These are phyloP conservation scores for Malaclemys terrapin DNA, from an alignment of 2,113 vertebrate genomes.

Conservation along the genomic window DNA sequence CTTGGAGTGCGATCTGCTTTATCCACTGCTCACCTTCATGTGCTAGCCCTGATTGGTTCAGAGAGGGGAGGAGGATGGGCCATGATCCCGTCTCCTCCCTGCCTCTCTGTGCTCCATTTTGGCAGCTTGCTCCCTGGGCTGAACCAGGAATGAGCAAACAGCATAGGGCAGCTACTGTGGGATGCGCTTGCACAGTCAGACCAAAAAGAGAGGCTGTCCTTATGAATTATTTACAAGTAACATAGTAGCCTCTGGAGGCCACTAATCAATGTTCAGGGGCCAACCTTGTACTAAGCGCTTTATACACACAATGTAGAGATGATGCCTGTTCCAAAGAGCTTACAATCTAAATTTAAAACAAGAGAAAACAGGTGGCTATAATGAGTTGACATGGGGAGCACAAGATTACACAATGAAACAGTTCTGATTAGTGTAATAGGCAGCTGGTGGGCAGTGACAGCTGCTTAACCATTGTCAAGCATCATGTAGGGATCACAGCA, in stretches of 20 bases:
- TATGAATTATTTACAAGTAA: not conserved
- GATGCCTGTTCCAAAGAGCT: not conserved
- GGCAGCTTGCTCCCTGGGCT: accelerated
- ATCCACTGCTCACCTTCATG: not conserved
- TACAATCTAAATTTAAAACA: not conserved
- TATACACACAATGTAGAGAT: accelerated
- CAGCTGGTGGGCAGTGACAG: not conserved
- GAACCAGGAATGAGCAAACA: too few relatives aligned
- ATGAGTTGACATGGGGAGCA: not conserved
- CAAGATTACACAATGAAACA: accelerated
- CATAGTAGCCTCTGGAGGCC: not conserved
- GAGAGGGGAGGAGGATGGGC: not conserved
- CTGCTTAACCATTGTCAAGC: not conserved
- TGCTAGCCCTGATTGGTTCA: not conserved
- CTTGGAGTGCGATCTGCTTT: not conserved
- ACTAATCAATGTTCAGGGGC: not conserved
- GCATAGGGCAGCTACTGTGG: not conserved
- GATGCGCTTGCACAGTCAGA: not conserved
- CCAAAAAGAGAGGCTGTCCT: not conserved
- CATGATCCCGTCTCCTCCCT: not conserved
- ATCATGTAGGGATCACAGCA: accelerated
- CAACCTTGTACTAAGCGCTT: not conserved
- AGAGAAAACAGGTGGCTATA: not conserved
- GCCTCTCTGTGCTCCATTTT: not conserved
- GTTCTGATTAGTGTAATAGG: not conserved